Evolutionary conservation across 2,888 invertebrate species (phyloP).

Genomic region (Pterobdella sp.): DNA sequence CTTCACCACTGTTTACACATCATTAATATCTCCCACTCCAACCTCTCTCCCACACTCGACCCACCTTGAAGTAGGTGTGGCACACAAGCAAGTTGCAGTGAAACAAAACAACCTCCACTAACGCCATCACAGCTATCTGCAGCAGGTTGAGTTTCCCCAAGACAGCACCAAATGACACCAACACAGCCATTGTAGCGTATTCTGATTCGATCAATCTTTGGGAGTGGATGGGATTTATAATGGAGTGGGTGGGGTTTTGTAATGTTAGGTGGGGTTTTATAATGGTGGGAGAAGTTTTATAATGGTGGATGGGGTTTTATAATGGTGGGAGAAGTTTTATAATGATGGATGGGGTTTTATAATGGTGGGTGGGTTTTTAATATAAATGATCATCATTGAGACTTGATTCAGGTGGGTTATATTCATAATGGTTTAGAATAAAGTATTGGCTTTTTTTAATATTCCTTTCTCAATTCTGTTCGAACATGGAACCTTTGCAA

Average conservation of each 20-base stretch:
- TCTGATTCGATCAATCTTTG: slow-evolving; percentile 36
- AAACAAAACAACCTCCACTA: slow-evolving; percentile 51
- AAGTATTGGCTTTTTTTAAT: too few relatives aligned
- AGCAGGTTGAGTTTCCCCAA: slow-evolving; percentile 53
- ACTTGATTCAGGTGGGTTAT: too few relatives aligned
- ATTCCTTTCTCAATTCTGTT: too few relatives aligned
- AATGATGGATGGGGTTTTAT: not conserved
- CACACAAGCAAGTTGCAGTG: slow-evolving; percentile 52
- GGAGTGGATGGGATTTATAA: not conserved
- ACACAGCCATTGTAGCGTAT: slow-evolving; percentile 50
- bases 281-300: not conserved
- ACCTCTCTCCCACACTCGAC: too few relatives aligned
- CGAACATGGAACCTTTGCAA: too few relatives aligned
- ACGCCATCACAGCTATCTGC: slow-evolving; percentile 52
- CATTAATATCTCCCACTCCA: too few relatives aligned
- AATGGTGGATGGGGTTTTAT: not conserved
- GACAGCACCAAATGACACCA: slow-evolving; percentile 55
- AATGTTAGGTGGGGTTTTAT: not conserved
- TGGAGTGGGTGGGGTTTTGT: not conserved
- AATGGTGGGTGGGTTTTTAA: not conserved
- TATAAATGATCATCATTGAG: not conserved
- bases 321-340: not conserved
- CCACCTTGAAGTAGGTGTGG: slow-evolving; percentile 42
- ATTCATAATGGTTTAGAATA: too few relatives aligned
- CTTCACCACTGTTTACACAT: too few relatives aligned